phyloP scores from a whole-genome alignment of 1,140 invertebrate genomes.

The Drosophila oshimai region DNA sequence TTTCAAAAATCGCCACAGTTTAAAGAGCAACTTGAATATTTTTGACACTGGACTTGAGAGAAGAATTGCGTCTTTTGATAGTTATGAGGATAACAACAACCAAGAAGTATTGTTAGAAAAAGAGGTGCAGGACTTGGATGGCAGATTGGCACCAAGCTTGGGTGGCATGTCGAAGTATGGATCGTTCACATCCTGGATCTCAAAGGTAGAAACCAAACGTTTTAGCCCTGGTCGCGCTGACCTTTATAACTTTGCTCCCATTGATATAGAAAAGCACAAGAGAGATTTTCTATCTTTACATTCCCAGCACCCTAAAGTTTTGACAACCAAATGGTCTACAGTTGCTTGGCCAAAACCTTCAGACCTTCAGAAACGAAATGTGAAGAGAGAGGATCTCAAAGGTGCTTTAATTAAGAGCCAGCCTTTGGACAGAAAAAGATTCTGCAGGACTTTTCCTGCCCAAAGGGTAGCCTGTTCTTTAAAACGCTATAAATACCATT shows the following conservation, averaged over 20 bases:
- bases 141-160: no score
- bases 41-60: no score
- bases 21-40: no score
- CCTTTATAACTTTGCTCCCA: neutral
- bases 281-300: neutral
- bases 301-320: neutral
- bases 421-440: no score
- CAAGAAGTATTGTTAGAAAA: no score
- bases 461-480: neutral
- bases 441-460: neutral
- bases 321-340: neutral
- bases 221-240: neutral
- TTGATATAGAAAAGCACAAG: neutral
- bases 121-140: no score
- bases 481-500: neutral
- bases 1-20: no score
- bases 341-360: neutral
- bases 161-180: no score
- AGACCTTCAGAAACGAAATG: neutral
- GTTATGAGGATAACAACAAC: no score
- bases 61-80: no score
- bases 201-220: no score
- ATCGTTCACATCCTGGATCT: neutral
- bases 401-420: neutral
- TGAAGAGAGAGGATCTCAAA: neutral